phyloP scores from a whole-genome alignment of 1,140 invertebrate genomes.

The Diachasmimorpha longicaudata region DNA sequence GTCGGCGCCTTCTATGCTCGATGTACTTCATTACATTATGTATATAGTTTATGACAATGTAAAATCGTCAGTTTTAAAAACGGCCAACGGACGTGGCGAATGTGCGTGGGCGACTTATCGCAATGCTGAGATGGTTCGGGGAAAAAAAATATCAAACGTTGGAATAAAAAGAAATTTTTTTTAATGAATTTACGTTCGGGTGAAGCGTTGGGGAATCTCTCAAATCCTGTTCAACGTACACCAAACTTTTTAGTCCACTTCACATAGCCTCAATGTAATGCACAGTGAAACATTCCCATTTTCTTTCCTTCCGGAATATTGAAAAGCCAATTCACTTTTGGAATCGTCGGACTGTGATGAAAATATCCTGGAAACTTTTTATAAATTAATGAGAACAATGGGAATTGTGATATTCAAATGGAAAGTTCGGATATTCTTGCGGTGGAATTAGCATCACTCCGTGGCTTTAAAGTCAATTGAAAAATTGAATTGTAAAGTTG shows the following conservation, averaged over 20 bases:
- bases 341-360: too few species aligned
- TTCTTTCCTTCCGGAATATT: neutral
- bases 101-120: neutral
- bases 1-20: slow-evolving; percentile 7
- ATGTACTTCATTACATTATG: slow-evolving; percentile 6
- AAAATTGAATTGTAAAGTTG: too few species aligned
- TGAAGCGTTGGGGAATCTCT: neutral
- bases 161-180: neutral
- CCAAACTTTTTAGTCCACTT: neutral
- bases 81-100: neutral
- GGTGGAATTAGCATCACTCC: too few species aligned
- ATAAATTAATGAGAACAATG: too few species aligned
- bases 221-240: neutral
- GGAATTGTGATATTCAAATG: too few species aligned
- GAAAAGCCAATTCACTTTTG: neutral
- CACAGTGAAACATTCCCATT: neutral
- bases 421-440: too few species aligned
- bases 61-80: neutral
- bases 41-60: slow-evolving; percentile 5
- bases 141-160: neutral
- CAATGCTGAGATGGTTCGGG: neutral
- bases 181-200: neutral
- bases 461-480: too few species aligned
- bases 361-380: too few species aligned
- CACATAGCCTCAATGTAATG: neutral